Evolutionary conservation across 2,797 vertebrate genomes (phyloP).

Genomic region (Aulostomus chinensis): DNA sequence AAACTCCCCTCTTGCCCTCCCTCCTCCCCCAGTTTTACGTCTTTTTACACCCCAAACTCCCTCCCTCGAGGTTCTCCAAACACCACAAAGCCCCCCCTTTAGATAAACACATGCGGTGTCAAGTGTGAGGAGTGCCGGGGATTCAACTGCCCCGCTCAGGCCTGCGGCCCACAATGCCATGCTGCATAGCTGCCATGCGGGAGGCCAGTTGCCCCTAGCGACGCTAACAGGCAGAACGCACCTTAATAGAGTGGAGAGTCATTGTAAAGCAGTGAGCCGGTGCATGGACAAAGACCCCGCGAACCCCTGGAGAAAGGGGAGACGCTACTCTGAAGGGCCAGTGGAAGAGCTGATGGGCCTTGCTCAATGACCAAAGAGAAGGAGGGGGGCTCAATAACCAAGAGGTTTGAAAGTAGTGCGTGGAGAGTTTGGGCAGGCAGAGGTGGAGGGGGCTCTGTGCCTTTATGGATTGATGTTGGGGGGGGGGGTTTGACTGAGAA

Average conservation of each 20-base stretch:
- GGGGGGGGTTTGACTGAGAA: constrained; percentile 51
- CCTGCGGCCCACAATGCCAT: constrained; percentile 86
- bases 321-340: constrained; percentile 87
- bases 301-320: constrained; percentile 86
- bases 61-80: constrained; percentile 76
- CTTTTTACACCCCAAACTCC: constrained; percentile 80
- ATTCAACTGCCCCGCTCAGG: constrained; percentile 90
- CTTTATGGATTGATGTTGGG: constrained; percentile 63
- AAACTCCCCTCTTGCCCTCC: constrained; percentile 50
- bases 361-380: constrained; percentile 77
- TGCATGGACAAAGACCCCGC: constrained; percentile 88
- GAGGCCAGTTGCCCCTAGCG: constrained; percentile 95
- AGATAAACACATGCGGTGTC: constrained; percentile 99
- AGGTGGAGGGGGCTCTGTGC: constrained; percentile 20
- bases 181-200: constrained; percentile 96
- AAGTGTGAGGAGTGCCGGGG: constrained; percentile 93
- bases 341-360: constrained; percentile 89
- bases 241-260: constrained; percentile 99
- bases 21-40: constrained; percentile 68
- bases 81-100: constrained; percentile 85
- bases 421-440: constrained; percentile 47
- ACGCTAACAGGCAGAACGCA: constrained; percentile 99
- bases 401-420: constrained; percentile 62
- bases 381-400: constrained; percentile 67
- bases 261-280: constrained; percentile 99